Base-by-base conservation (phyloP, 1,140 invertebrate species). In the Doryteuthis pealeii region DNA sequence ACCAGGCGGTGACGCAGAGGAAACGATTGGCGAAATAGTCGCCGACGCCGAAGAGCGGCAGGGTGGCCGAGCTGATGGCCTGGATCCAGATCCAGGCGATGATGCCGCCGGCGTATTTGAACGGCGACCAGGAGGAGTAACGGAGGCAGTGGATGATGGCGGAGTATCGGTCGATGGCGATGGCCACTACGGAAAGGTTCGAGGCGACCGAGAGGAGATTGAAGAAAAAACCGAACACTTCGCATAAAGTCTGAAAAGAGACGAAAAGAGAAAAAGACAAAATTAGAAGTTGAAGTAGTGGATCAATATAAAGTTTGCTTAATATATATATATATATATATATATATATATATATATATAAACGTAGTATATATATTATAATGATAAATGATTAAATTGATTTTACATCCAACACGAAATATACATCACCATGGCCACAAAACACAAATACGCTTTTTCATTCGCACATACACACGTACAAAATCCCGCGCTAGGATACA, bases 71-170 rank as follows among this genome's bases (percentile, higher is more conserved):
- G 2, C 33, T 43, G 28, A 74, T 32, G 12, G 75, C 74, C 14
- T 45, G 15, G 18, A 72, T 43, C 77, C 77, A 80, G 18, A 76
- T 65, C 18, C 68, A 31, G 6, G 74, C 22, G 18, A 79, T 18
- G 18, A 74, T 22, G 22, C 65, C 28, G 1, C 45, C 43, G 12
- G 58, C 73, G 26, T 77, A 77, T 40, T 45, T 73, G 18, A 26
- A 58, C 3, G 73, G 58, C 22, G 76, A 74, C 78, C 76, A 79
- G 40, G 77, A 75, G 4, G 78, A 76, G 58, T 81, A 80, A 18
- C 71, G 69, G 10, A 81, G 72, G 45, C 80, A 81, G 45, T 81
- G 77, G 15, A 80, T 77, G n/a, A 81, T 81, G 54, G 80, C 77
- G 5, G 77, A 70, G 71, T 79, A 81, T 15, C 80, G 72, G 43